Percentiles rank a stretch among this genome's conserved stretches.
These are phyloP conservation scores for Lacerta viridis DNA, from an alignment of 2,797 vertebrate species.

Conservation along the genomic window DNA sequence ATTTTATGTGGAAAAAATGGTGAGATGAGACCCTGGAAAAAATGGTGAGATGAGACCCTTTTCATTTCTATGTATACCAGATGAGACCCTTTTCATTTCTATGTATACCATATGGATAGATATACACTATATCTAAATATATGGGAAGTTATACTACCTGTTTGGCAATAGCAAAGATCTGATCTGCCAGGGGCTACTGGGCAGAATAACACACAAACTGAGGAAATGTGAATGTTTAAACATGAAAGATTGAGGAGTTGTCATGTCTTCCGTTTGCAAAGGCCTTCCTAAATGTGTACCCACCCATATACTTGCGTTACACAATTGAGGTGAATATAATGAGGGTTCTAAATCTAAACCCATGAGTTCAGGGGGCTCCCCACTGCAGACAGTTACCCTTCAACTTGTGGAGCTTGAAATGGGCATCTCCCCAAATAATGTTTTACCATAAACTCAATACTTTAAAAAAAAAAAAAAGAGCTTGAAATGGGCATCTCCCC, in stretches of 20 bases:
- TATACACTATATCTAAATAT: conserved; percentile 8
- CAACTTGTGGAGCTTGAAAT: neutral
- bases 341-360: neutral
- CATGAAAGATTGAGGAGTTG: neutral
- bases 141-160: neutral
- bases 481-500: neutral
- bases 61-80: neutral
- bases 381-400: neutral
- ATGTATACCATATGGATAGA: too few relatives aligned
- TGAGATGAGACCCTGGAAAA: neutral
- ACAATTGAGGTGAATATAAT: neutral
- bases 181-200: neutral
- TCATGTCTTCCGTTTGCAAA: neutral
- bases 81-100: neutral
- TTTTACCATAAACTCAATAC: neutral
- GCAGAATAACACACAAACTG: neutral
- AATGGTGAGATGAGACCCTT: neutral
- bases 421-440: neutral
- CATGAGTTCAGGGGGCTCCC: neutral
- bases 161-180: neutral
- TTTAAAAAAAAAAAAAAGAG: too few relatives aligned
- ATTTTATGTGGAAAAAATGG: neutral
- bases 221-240: neutral
- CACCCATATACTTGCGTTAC: neutral
- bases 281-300: neutral